Evolutionary conservation across 2,113 vertebrate genomes (phyloP).

Genomic region (Puntigrus tetrazona): DNA sequence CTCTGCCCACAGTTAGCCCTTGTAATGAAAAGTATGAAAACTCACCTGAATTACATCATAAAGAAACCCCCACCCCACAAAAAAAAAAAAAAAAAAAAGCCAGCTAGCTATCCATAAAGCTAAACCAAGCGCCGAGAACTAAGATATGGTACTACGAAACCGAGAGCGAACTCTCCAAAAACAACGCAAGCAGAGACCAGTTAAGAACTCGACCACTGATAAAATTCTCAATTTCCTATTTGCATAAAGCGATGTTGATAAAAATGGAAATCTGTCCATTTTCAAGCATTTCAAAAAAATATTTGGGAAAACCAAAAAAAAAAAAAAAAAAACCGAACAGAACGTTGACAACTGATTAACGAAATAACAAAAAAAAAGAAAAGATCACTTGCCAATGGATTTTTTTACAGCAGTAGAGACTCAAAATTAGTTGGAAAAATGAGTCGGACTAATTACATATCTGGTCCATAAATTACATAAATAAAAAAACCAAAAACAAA

Average conservation of each 20-base stretch:
- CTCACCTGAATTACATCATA: conserved; percentile 75
- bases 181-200: conserved; percentile 65
- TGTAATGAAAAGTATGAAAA: conserved; percentile 77
- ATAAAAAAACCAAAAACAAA: conserved; percentile 66
- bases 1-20: conserved; percentile 75
- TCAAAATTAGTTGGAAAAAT: conserved; percentile 61
- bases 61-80: conserved; percentile 59
- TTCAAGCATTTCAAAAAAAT: conserved; percentile 63
- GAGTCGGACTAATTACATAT: conserved; percentile 74
- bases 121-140: conserved; percentile 62
- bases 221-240: conserved; percentile 68
- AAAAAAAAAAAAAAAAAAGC: conserved; percentile 51
- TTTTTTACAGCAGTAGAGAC: conserved; percentile 80
- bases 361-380: conserved; percentile 58
- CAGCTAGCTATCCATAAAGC: conserved; percentile 61
- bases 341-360: conserved; percentile 67
- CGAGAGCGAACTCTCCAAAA: conserved; percentile 56
- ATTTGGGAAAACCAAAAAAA: not conserved
- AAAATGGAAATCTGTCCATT: conserved; percentile 64
- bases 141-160: conserved; percentile 66
- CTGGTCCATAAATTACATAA: conserved; percentile 87
- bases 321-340: conserved; percentile 52
- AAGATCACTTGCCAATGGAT: conserved; percentile 67
- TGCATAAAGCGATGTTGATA: conserved; percentile 72
- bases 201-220: conserved; percentile 67